Base-by-base conservation (phyloP, 2,113 vertebrate species). In the Equus przewalskii region DNA sequence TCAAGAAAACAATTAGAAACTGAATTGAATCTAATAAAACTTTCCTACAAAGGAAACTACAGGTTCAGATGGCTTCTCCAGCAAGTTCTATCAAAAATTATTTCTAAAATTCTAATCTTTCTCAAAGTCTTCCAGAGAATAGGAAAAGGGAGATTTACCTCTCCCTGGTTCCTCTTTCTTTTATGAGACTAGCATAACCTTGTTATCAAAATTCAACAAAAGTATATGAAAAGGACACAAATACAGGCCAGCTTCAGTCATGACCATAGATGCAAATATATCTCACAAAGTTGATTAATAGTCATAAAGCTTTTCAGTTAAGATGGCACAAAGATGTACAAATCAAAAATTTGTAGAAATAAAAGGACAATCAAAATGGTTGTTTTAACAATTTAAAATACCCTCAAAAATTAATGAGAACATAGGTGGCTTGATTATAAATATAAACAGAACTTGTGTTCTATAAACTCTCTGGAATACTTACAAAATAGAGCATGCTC, bases 201-300 rank as follows among this genome's bases (percentile, higher is more conserved):
- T 82, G 46, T 94, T 69, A 92, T 22, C 12, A 82, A 87, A 92
- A 62, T 28, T 54, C 64, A 78, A n/a, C 19, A 79, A 89, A 70
- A 81, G 33, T 58, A 87, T n/a, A 91, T 6, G 69, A 87, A 78
- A 75, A 56, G n/a, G 14, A 88, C 8, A 70, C 3, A 81, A 69
- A 73, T 22, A 30, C 7, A 86, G 81, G 44, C 36, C 33, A 94
- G 49, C 11, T 72, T 76, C 26, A 54, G 16, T 78, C 51, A 41
- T 78, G n/a, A 58, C 8, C 33, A 54, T 1, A 69, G 33, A 64
- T 70, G 19, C 10, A 79, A 33, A 41, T 33, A 67, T 15, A 83
- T 19, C 44, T 92, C 76, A 62, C 11, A 92, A 88, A 36, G 1
- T 56, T 33, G 30, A 65, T 22, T 4, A 64, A 78, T 26, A 83